These are phyloP conservation scores for Euglossa dilemma DNA, from an alignment of 1,140 invertebrate species.

Conservation along the genomic window DNA sequence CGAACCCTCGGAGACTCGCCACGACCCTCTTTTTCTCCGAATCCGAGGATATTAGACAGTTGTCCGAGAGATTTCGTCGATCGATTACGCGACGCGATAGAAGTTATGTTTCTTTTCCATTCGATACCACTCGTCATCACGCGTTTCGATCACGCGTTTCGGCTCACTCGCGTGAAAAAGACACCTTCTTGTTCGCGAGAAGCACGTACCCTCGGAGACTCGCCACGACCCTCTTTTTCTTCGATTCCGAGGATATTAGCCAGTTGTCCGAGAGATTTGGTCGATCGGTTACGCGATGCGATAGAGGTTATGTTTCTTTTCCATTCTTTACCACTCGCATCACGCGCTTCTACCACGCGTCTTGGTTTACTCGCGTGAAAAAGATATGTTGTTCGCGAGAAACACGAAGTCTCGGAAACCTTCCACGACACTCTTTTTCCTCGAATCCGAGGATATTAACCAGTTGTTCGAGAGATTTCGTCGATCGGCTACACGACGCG, in stretches of 20 bases:
- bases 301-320: too few species aligned
- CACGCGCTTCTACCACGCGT: neutral
- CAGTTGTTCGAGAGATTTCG: neutral
- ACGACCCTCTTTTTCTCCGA: neutral
- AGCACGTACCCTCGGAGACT: neutral
- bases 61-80: neutral
- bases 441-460: neutral
- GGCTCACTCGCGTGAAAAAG: neutral
- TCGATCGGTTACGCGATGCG: too few species aligned
- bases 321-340: constrained; percentile 41
- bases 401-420: too few species aligned
- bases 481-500: neutral
- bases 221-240: neutral
- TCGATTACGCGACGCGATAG: neutral
- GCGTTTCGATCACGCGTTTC: neutral
- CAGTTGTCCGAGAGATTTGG: neutral
- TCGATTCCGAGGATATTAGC: neutral
- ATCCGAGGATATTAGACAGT: neutral
- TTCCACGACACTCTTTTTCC: neutral
- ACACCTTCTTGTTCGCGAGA: neutral
- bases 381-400: neutral
- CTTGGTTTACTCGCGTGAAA: neutral
- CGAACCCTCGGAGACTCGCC: neutral
- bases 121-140: constrained; percentile 40
- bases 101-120: neutral